Evolutionary conservation across 1,140 invertebrate genomes (phyloP).

Genomic region (Thereuonema tuberculata): DNA sequence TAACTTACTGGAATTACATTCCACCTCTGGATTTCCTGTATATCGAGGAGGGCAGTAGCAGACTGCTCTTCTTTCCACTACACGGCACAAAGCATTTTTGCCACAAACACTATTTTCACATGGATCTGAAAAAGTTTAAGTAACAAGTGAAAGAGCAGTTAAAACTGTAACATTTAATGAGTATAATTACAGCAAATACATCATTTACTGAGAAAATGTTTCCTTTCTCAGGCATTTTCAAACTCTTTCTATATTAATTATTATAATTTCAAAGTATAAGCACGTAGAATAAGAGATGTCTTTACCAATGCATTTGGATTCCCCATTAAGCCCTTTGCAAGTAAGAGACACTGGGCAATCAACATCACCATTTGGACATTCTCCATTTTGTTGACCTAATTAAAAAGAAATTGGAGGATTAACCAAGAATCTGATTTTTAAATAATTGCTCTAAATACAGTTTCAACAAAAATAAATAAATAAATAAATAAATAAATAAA

Average conservation of each 20-base stretch:
- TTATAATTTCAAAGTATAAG: no score
- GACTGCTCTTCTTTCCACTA: conserved; percentile 50
- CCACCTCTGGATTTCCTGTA: conserved; percentile 35
- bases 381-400: conserved; percentile 30
- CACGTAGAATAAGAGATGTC: no score
- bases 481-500: background rate
- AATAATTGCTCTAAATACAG: background rate
- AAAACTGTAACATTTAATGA: no score
- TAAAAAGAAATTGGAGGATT: no score
- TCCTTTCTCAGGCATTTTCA: no score
- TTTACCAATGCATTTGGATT: conserved; percentile 6
- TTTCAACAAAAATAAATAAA: background rate
- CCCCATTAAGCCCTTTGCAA: conserved; percentile 40
- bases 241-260: no score
- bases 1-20: conserved; percentile 11
- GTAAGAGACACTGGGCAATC: conserved; percentile 40
- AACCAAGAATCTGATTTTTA: no score
- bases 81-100: conserved; percentile 63
- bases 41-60: conserved; percentile 62
- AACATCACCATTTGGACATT: conserved; percentile 48
- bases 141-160: background rate
- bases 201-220: background rate
- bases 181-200: no score
- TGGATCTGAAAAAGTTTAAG: conserved; percentile 41
- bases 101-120: conserved; percentile 63